phyloP scores from a whole-genome alignment of 1,140 invertebrate species.

The Drosophila kepulauana region DNA sequence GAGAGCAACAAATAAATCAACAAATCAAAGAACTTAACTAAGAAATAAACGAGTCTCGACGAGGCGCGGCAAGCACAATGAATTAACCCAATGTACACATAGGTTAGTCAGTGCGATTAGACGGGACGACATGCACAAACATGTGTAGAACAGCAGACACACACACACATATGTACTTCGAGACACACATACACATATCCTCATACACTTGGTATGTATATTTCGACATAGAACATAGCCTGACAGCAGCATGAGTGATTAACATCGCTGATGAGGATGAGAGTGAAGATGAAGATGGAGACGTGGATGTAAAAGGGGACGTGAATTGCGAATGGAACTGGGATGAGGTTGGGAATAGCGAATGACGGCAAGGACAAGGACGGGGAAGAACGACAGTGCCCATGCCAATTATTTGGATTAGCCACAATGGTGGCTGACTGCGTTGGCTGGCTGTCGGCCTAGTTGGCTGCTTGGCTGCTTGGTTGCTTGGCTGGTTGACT shows the following conservation, averaged over 20 bases:
- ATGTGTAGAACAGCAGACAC: constrained; percentile 35
- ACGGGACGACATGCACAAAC: constrained; percentile 35
- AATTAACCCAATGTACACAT: constrained; percentile 45
- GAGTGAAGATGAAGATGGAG: background rate
- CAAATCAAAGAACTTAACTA: constrained; percentile 64
- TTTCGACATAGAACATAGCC: constrained; percentile 13
- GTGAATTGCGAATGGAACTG: background rate
- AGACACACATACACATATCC: background rate
- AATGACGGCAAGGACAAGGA: constrained; percentile 3
- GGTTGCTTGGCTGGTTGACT: background rate
- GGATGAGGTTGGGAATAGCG: background rate
- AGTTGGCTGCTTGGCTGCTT: background rate
- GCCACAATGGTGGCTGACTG: constrained; percentile 32
- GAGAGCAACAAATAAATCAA: constrained; percentile 50
- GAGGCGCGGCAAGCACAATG: constrained; percentile 29
- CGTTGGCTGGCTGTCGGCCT: background rate
- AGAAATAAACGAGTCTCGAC: constrained; percentile 49
- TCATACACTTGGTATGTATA: constrained; percentile 2
- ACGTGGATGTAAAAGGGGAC: background rate
- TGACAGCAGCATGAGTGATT: constrained; percentile 55
- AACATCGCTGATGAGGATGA: constrained; percentile 30
- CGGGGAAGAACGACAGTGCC: background rate
- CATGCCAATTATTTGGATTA: constrained; percentile 54
- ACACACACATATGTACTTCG: constrained; percentile 2
- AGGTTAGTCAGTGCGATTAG: constrained; percentile 25